Conservation (phyloP, 2,113 vertebrate genomes). For the Seriola quinqueradiata region DNA sequence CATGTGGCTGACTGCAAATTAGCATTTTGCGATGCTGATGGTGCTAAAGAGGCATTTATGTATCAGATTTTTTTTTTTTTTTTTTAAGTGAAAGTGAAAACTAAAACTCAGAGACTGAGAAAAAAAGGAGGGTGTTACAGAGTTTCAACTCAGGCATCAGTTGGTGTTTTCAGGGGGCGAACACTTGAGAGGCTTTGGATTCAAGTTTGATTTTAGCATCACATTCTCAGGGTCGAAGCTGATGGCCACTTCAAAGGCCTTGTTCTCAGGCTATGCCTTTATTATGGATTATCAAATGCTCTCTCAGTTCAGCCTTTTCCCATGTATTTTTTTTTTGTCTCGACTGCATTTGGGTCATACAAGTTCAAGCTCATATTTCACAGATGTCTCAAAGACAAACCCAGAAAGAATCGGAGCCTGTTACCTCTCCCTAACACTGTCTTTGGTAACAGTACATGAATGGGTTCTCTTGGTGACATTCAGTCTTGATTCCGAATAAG, state of each 20-base stretch:
- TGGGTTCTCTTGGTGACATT: background rate
- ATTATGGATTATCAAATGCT: background rate
- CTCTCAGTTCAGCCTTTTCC: background rate
- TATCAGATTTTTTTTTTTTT: slow-evolving; percentile 4
- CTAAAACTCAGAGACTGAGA: background rate
- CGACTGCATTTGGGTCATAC: background rate
- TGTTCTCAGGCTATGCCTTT: background rate
- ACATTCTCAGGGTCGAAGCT: background rate
- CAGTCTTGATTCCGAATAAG: background rate
- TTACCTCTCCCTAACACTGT: background rate
- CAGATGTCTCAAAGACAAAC: background rate
- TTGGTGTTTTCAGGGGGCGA: background rate
- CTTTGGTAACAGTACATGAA: background rate
- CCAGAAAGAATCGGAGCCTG: background rate
- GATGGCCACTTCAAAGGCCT: background rate
- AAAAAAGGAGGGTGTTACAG: background rate
- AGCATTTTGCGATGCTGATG: slow-evolving; percentile 19
- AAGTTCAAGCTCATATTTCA: background rate
- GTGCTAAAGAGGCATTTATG: slow-evolving; percentile 13
- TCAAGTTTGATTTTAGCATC: slow-evolving; percentile 13
- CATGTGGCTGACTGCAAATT: slow-evolving; percentile 4
- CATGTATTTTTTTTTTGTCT: too few relatives aligned
- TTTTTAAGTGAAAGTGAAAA: background rate
- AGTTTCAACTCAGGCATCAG: background rate
- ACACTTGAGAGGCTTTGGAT: background rate